Percentiles rank a stretch among this genome's conserved stretches.
These are phyloP conservation scores for Spea hammondii DNA, from an alignment of 2,797 vertebrate genomes.

Conservation along the genomic window DNA sequence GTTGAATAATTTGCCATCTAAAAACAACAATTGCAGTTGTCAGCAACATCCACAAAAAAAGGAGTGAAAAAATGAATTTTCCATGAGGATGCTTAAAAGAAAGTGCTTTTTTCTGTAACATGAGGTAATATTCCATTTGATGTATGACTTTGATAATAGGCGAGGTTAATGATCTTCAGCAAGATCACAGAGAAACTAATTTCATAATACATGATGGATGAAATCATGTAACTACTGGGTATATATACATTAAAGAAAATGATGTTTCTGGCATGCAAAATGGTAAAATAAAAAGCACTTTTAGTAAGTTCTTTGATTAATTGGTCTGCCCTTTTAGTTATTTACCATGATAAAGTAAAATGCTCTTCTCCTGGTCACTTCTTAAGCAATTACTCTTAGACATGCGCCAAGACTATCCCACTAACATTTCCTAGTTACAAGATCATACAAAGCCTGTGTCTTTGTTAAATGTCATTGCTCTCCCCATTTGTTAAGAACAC, in stretches of 20 bases:
- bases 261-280: conserved; percentile 71
- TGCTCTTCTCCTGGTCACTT: conserved; percentile 79
- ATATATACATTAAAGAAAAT: conserved; percentile 94
- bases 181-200: conserved; percentile 77
- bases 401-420: conserved; percentile 58
- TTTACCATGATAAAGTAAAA: conserved; percentile 88
- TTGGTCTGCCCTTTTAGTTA: conserved; percentile 77
- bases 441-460: conserved; percentile 53
- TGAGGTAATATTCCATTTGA: conserved; percentile 77
- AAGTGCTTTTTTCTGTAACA: conserved; percentile 64
- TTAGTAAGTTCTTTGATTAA: conserved; percentile 94
- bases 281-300: conserved; percentile 98
- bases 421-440: conserved; percentile 51
- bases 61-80: conserved; percentile 66
- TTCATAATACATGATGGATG: conserved; percentile 87
- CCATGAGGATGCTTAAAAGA: conserved; percentile 55
- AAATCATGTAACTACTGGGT: conserved; percentile 79
- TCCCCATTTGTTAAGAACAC: conserved; percentile 10
- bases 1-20: conserved; percentile 66
- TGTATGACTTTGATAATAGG: conserved; percentile 70
- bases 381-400: conserved; percentile 84
- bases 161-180: conserved; percentile 80
- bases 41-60: conserved; percentile 66
- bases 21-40: conserved; percentile 65
- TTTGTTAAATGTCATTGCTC: conserved; percentile 54